Base-by-base conservation (phyloP, 2,888 invertebrate species). In the Drosophila anceps region DNA sequence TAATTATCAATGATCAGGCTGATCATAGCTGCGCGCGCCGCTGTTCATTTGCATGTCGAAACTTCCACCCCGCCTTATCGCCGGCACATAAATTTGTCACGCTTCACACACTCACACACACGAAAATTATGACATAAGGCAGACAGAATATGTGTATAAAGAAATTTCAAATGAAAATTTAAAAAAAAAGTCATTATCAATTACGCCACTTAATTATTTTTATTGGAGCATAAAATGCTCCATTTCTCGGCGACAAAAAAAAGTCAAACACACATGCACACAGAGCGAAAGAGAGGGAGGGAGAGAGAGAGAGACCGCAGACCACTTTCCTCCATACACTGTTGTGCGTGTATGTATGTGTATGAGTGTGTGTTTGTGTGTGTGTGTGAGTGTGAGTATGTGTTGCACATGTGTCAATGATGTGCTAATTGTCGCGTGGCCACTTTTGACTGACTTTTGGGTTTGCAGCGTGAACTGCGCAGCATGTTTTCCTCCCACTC, bases 161-260 rank as follows among this genome's bases (percentile, higher is more conserved):
- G 44, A 75, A 62, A 70, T 73, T 73, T 39, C 1, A 67, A 60
- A 60, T 37, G 39, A 24, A 51, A 53, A 27, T 27, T 31, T 24
- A 31, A 13, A 12, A 83, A 77, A 79, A 81, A 70, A 82, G 85
- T 81, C 85, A 90, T 86, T 86, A 88, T 90, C 90, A 86, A 86
- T 86, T 86, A 90, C 88, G 85, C 69, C 90, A 88, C 90, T 90
- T 86, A 86, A 86, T 84, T 84, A 84, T 88, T 90, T 86, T 88
- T 90, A 86, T 86, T 86, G 86, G 88, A 86, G 85, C 90, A 88
- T 84, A 87, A 84, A 84, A 89, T 84, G 84, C 80, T 84, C 90
- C 90, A 84, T 84, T 84, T 87, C 88, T 77, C 77, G 76, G 68
- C 73, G 73, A 65, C 53, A 60, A 64, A 69, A 63, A 63, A 46